Percentiles rank a stretch among this genome's conserved stretches.
phyloP scores from a whole-genome alignment of 2,113 vertebrate species.

The Onychostoma macrolepis region DNA sequence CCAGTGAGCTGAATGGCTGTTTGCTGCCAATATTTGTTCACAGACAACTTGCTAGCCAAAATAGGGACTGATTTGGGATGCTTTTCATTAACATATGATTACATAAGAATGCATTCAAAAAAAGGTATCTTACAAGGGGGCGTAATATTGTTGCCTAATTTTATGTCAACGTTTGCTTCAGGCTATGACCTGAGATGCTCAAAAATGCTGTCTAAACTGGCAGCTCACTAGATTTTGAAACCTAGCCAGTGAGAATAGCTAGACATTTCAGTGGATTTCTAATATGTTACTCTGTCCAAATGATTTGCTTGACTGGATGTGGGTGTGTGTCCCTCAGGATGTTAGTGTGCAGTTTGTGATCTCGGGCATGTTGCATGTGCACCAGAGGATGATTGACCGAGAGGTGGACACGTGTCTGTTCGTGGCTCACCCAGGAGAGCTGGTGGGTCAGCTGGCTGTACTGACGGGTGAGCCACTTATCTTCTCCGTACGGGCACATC shows the following conservation, averaged over 20 bases:
- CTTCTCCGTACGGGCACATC: constrained; percentile 89
- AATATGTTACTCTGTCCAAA: not conserved
- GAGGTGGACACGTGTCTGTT: constrained; percentile 92
- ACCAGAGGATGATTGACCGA: constrained; percentile 90
- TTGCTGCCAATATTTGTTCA: no score
- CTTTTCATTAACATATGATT: not conserved
- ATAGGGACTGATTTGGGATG: no score
- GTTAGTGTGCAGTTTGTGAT: constrained; percentile 90
- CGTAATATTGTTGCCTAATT: not conserved
- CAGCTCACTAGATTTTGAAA: not conserved
- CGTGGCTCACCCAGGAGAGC: constrained; percentile 87
- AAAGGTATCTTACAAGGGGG: not conserved
- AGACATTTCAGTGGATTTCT: not conserved
- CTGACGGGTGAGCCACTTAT: constrained; percentile 94
- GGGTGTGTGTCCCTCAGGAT: constrained; percentile 73
- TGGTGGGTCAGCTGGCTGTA: constrained; percentile 92
- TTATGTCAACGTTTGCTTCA: not conserved
- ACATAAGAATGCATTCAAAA: not conserved
- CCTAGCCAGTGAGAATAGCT: not conserved
- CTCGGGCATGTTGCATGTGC: constrained; percentile 89
- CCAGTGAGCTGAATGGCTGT: not conserved
- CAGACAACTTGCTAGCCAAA: no score
- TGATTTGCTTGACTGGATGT: constrained; percentile 1
- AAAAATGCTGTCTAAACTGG: not conserved
- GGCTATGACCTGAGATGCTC: not conserved